Evolutionary conservation across 1,140 invertebrate species (phyloP).

Genomic region (Chrysoperla carnea): DNA sequence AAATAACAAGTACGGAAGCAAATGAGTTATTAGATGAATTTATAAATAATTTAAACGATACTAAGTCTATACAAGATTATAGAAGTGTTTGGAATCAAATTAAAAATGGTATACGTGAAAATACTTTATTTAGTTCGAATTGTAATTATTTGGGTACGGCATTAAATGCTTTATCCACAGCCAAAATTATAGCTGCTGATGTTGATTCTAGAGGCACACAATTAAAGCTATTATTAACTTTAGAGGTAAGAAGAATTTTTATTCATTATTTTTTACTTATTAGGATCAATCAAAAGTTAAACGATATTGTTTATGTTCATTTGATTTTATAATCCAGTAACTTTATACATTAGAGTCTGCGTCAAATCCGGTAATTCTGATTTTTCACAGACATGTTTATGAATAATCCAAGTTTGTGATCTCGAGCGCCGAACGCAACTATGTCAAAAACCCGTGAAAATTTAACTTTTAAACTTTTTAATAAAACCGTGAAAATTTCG

Average conservation of each 20-base stretch:
- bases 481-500: too few relatives aligned
- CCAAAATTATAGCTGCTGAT: constrained; percentile 54
- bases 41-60: too few relatives aligned
- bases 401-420: too few relatives aligned
- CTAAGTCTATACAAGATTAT: not conserved
- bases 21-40: too few relatives aligned
- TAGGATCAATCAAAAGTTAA: too few relatives aligned
- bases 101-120: constrained; percentile 9
- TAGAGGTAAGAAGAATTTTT: constrained; percentile 39
- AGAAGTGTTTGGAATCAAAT: not conserved
- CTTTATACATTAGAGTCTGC: constrained; percentile 1
- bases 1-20: too few relatives aligned
- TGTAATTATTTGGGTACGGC: constrained; percentile 38
- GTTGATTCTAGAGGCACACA: constrained; percentile 72
- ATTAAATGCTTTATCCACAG: constrained; percentile 43
- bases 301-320: too few relatives aligned
- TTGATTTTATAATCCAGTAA: not conserved
- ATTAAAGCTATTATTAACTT: constrained; percentile 63
- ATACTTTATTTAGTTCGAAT: constrained; percentile 10
- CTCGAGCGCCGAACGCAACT: too few relatives aligned
- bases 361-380: too few relatives aligned
- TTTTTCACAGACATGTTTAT: too few relatives aligned
- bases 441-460: too few relatives aligned
- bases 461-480: too few relatives aligned
- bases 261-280: constrained; percentile 1